A percentile compares a stretch with the other conserved stretches of the same genome.
Evolutionary conservation across 1,140 invertebrate species (phyloP).

Genomic region (Conus betulinus): DNA sequence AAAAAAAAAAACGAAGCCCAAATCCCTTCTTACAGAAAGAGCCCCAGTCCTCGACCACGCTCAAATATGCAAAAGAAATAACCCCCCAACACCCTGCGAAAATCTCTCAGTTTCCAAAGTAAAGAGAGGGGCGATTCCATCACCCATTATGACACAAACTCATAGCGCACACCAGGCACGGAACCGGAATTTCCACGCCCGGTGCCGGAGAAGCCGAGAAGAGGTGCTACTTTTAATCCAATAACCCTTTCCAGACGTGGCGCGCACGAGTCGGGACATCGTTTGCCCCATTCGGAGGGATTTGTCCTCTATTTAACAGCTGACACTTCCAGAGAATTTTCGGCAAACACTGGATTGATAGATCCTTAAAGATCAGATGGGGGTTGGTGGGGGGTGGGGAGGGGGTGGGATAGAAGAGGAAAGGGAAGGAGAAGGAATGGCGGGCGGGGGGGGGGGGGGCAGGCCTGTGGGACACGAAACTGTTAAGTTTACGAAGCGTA

Average conservation of each 20-base stretch:
- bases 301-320: slow-evolving; percentile 30
- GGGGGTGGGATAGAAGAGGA: background rate
- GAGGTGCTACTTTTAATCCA: slow-evolving; percentile 32
- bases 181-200: background rate
- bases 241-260: slow-evolving; percentile 5
- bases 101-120: background rate
- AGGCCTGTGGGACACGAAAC: background rate
- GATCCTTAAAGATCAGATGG: slow-evolving; percentile 33
- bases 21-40: background rate
- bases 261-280: slow-evolving; percentile 14
- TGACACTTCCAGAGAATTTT: slow-evolving; percentile 31
- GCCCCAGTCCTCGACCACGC: background rate
- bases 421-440: background rate
- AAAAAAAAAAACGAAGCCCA: no score
- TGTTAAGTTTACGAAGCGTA: background rate
- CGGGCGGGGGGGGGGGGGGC: background rate
- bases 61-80: background rate
- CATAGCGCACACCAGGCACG: slow-evolving; percentile 32
- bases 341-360: slow-evolving; percentile 39
- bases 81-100: background rate
- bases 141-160: slow-evolving; percentile 28
- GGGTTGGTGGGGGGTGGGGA: no score
- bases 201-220: background rate
- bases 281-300: slow-evolving; percentile 26
- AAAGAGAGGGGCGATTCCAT: background rate